A percentile compares a stretch with the other conserved stretches of the same genome.
Evolutionary conservation across 2,113 vertebrate genomes (phyloP).

Genomic region (Machaerirhynchus nigripectus): DNA sequence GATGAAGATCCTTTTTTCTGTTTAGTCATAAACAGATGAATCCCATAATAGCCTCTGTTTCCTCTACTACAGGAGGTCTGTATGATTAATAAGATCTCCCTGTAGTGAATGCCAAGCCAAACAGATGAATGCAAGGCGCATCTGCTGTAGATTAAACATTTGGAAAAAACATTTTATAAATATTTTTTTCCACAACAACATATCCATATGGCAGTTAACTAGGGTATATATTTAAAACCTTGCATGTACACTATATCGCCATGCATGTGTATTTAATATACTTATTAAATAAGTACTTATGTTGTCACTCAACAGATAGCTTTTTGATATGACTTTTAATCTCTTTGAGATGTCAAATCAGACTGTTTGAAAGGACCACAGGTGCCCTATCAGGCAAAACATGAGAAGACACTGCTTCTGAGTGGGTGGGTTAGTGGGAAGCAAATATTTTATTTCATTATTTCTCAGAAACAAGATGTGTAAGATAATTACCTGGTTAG

Average conservation of each 20-base stretch:
- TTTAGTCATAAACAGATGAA: conserved; percentile 63
- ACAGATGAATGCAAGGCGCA: conserved; percentile 76
- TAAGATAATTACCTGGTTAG: conserved; percentile 40
- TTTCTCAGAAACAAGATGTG: conserved; percentile 25
- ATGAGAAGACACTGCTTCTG: conserved; percentile 40
- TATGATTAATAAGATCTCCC: conserved; percentile 70
- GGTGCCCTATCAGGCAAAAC: conserved; percentile 43
- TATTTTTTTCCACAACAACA: conserved; percentile 78
- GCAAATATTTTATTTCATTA: conserved; percentile 40
- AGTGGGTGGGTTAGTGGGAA: conserved; percentile 51
- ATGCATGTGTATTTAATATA: conserved; percentile 36
- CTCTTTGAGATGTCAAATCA: not conserved
- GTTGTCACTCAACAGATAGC: conserved; percentile 50
- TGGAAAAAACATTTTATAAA: conserved; percentile 82
- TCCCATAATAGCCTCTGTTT: conserved; percentile 70
- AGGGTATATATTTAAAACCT: conserved; percentile 64
- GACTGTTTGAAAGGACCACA: conserved; percentile 33
- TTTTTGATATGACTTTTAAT: conserved; percentile 21
- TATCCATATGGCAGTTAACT: conserved; percentile 77
- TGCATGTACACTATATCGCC: conserved; percentile 51
- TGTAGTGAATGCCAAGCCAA: conserved; percentile 75
- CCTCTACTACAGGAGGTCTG: conserved; percentile 71
- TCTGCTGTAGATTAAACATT: conserved; percentile 84
- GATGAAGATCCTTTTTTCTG: conserved; percentile 46
- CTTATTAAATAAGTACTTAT: conserved; percentile 34